A percentile compares a stretch with the other conserved stretches of the same genome.
Evolutionary conservation across 2,797 vertebrate species (phyloP).

Genomic region (Poeciliopsis infans): DNA sequence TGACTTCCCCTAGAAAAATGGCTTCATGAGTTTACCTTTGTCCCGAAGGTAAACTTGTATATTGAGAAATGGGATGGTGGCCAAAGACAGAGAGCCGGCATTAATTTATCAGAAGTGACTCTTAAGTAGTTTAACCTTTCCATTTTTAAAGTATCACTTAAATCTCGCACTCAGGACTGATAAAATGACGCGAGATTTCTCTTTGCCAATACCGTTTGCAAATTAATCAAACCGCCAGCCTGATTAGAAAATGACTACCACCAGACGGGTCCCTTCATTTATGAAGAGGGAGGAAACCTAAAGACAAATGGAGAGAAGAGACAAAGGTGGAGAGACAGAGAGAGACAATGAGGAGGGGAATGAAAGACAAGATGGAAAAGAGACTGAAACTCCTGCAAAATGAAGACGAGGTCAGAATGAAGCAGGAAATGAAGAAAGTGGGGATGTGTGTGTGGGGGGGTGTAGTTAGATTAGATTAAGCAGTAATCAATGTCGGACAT

Average conservation of each 20-base stretch:
- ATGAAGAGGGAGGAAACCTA: constrained; percentile 1
- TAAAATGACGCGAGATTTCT: constrained; percentile 18
- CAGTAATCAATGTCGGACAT: background rate
- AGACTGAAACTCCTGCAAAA: background rate
- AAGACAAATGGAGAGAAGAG: background rate
- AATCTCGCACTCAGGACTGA: constrained; percentile 8
- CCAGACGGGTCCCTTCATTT: constrained; percentile 26
- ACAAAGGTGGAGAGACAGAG: background rate
- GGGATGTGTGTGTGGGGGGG: background rate
- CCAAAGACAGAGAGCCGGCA: constrained; percentile 2
- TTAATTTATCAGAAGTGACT: constrained; percentile 10
- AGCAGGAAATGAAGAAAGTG: background rate
- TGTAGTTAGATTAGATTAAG: background rate
- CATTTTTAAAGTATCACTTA: constrained; percentile 8
- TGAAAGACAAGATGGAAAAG: background rate
- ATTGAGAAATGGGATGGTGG: constrained; percentile 2
- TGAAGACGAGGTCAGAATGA: background rate
- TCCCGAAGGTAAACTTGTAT: constrained; percentile 2
- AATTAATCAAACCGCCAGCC: constrained; percentile 44
- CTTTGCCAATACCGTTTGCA: constrained; percentile 3
- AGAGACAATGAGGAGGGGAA: background rate
- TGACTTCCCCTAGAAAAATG: constrained; percentile 30
- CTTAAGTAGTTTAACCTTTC: constrained; percentile 33
- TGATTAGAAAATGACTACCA: constrained; percentile 50
- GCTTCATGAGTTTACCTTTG: constrained; percentile 4